Evolutionary conservation across 2,888 invertebrate species (phyloP), one percentile per base, ranked within the genome.

Genomic region (Cinara cedri): DNA sequence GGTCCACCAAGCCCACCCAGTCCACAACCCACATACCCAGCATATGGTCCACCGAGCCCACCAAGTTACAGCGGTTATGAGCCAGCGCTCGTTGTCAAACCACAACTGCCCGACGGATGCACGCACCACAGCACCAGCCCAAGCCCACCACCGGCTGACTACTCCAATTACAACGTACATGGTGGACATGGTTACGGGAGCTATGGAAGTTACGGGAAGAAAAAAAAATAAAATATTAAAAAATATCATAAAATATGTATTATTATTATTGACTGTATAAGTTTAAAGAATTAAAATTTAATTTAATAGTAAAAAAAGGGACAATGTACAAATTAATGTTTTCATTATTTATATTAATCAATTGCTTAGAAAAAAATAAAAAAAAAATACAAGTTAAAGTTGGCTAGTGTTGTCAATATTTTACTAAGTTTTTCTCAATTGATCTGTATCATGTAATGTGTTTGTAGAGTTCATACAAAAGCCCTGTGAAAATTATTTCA

Each of bases 241-340:
- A 26, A 70, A 60, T 46, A 60, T 54, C 57, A 72, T 19, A 26
- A 14, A 49, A 24, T 24, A 21, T 68, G 16, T 74, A 74, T 34
- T 46, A 55, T 71, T 55, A 11, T n/a, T 46, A 26, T 21, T 54
- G 11, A 71, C 57, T 74, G 26, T 65, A 3, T 76, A 57, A 78
- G 57, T 78, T 68, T 49, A 68, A 78, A 78, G 76, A 78, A 68
- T 78, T 78, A 26, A 78, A 78, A 78, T 60, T 46, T 78, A 78
- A 76, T 76, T 76, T 66, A 66, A 78, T 57, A 78, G 76, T 78
- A 78, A 78, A 78, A 78, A 34, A 78, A 78, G 51, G 68, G 60
- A 78, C 66, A 78, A 78, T 76, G 76, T 76, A 76, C 76, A 76
- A 57, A 76, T 34, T 34, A 57, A 68, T 19, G 44, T 68, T 60